Percentiles rank a stretch among this genome's conserved stretches.
phyloP scores from a whole-genome alignment of 1,140 invertebrate species.

The Lycorma delicatula region DNA sequence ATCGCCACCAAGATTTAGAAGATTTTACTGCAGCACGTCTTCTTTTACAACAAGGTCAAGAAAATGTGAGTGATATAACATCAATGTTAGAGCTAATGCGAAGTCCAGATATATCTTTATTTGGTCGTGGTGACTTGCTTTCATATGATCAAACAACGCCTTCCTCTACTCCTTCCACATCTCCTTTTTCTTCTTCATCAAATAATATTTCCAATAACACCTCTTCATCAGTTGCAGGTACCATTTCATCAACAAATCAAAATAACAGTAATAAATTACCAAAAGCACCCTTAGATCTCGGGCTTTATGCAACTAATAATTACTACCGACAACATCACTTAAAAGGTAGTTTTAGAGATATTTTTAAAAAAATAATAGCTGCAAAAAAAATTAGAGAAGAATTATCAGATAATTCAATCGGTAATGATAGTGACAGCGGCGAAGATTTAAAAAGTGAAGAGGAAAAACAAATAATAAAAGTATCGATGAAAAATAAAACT shows the following conservation, averaged over 20 bases:
- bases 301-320: background rate
- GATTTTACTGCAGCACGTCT: slow-evolving; percentile 39
- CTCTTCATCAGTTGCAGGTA: background rate
- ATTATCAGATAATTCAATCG: background rate
- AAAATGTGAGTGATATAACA: slow-evolving; percentile 42
- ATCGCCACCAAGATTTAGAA: slow-evolving; percentile 18
- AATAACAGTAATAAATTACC: no score
- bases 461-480: background rate
- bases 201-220: no score
- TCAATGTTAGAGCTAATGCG: slow-evolving; percentile 49
- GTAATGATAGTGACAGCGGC: background rate
- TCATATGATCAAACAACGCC: background rate
- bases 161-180: background rate
- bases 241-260: background rate
- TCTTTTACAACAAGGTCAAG: slow-evolving; percentile 44
- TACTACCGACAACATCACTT: background rate
- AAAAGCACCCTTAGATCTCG: background rate
- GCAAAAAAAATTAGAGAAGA: slow-evolving; percentile 1
- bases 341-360: background rate
- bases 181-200: background rate
- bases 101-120: slow-evolving; percentile 51
- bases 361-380: slow-evolving; percentile 1
- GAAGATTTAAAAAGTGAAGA: background rate
- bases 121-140: slow-evolving; percentile 47
- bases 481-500: background rate